Conservation (phyloP, 1,140 invertebrate species). For the Aphaenogaster ashmeadi region DNA sequence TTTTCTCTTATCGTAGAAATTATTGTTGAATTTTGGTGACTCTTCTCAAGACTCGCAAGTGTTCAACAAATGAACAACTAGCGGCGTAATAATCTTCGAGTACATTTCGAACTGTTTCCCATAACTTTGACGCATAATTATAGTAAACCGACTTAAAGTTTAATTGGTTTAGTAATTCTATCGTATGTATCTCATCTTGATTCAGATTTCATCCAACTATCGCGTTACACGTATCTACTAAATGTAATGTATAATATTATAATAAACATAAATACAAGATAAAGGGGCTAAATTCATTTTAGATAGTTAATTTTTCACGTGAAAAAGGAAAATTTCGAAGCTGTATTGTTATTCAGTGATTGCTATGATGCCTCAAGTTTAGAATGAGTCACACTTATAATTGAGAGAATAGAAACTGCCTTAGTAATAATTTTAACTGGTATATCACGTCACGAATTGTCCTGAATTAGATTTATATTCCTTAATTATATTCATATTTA, state of each 20-base stretch:
- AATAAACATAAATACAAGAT: not conserved
- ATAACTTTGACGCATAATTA: not conserved
- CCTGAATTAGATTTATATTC: not conserved
- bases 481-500: not conserved
- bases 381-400: not conserved
- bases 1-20: not conserved
- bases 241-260: too few relatives aligned
- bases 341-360: not conserved
- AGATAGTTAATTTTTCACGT: not conserved
- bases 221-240: not conserved
- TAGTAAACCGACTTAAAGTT: not conserved
- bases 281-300: not conserved
- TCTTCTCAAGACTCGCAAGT: not conserved
- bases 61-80: not conserved
- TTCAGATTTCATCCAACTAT: not conserved
- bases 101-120: not conserved
- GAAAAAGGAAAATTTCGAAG: not conserved
- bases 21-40: not conserved
- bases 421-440: not conserved
- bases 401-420: not conserved
- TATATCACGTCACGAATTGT: not conserved
- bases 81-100: not conserved
- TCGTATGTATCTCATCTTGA: not conserved
- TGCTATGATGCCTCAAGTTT: not conserved
- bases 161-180: conserved; percentile 10